Percentiles rank a stretch among this genome's conserved stretches.
These are phyloP conservation scores for Apus apus DNA, from an alignment of 2,113 vertebrate genomes.

Conservation along the genomic window DNA sequence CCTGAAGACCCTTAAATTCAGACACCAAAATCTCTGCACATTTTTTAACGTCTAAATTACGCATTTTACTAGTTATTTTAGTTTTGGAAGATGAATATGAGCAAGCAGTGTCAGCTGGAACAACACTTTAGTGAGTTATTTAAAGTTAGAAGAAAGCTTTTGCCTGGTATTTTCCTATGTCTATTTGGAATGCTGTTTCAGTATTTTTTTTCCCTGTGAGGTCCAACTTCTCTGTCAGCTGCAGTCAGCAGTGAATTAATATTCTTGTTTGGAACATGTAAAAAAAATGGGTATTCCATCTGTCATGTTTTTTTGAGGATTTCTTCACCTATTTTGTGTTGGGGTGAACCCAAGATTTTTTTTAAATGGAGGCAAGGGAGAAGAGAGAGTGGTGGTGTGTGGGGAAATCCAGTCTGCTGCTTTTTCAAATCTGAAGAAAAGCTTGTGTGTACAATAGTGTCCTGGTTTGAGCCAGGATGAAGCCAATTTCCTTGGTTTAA, in stretches of 20 bases:
- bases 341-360: neutral
- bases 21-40: neutral
- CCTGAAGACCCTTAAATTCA: neutral
- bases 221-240: slow-evolving; percentile 24
- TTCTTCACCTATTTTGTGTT: neutral
- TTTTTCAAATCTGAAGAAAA: neutral
- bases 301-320: neutral
- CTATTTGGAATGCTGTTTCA: neutral
- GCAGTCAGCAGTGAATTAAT: slow-evolving; percentile 35
- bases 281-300: neutral
- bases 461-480: too few species aligned
- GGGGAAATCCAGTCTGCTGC: neutral
- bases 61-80: neutral
- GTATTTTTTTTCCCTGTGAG: neutral
- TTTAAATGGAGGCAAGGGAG: neutral
- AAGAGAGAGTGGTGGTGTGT: accelerated
- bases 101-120: slow-evolving; percentile 3
- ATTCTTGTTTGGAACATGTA: neutral
- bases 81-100: neutral
- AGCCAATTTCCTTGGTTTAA: too few species aligned
- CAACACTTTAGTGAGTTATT: neutral
- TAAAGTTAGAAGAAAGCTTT: neutral
- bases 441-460: neutral
- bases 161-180: neutral
- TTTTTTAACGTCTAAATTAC: neutral